phyloP scores from a whole-genome alignment of 2,888 invertebrate species.

The Mycalesis mineus region DNA sequence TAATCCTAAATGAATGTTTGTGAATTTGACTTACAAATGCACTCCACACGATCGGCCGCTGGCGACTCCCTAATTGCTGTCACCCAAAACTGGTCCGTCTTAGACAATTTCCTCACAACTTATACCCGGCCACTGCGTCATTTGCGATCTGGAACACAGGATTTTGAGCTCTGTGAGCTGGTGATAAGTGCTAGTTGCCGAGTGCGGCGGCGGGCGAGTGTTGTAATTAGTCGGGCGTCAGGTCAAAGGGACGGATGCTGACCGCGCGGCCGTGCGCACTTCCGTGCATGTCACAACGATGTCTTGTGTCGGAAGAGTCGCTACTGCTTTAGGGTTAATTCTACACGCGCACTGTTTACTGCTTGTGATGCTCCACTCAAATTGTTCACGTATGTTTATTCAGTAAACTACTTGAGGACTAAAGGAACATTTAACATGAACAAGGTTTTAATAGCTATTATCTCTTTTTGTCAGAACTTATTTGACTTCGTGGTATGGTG shows the following conservation, averaged over 20 bases:
- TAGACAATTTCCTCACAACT: conserved; percentile 58
- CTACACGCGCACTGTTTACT: conserved; percentile 1
- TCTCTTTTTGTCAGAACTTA: too few relatives aligned
- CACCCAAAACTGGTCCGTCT: conserved; percentile 54
- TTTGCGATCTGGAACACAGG: conserved; percentile 31
- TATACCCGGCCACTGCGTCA: conserved; percentile 43
- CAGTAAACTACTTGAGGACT: too few relatives aligned
- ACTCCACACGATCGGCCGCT: conserved; percentile 28
- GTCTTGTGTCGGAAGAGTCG: conserved; percentile 54
- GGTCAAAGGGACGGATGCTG: conserved; percentile 73
- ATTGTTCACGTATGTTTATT: not conserved
- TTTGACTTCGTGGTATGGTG: too few relatives aligned
- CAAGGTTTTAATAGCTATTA: too few relatives aligned
- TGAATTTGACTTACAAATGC: conserved; percentile 30
- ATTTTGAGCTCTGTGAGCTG: conserved; percentile 37
- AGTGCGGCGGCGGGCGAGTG: conserved; percentile 25
- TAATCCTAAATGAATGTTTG: conserved; percentile 23
- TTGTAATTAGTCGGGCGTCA: conserved; percentile 61
- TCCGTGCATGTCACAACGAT: conserved; percentile 54
- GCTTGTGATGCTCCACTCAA: not conserved
- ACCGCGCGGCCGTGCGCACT: conserved; percentile 61
- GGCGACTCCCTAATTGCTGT: conserved; percentile 41
- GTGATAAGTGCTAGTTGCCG: conserved; percentile 29
- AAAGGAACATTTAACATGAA: too few relatives aligned
- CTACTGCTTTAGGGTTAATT: conserved; percentile 40